Percentiles rank a stretch among this genome's conserved stretches.
Conservation (phyloP, 2,888 invertebrate species). For the Mythimna vitellina region DNA sequence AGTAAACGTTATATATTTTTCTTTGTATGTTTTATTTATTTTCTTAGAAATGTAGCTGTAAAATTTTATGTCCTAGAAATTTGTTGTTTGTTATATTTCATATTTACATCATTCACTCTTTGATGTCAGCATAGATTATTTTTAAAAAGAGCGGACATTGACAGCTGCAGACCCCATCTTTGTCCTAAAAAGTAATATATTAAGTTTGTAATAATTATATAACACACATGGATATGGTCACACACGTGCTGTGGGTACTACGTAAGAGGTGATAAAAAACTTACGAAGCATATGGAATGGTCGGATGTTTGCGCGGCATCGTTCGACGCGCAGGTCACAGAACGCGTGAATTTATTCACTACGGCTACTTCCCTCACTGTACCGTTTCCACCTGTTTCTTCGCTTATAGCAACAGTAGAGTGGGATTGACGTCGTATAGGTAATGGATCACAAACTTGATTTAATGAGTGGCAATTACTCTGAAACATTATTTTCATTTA, state of each 20-base stretch:
- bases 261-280: slow-evolving; percentile 62
- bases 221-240: slow-evolving; percentile 10
- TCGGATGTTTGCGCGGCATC: slow-evolving; percentile 78
- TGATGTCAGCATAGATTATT: slow-evolving; percentile 75
- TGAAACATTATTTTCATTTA: slow-evolving; percentile 30
- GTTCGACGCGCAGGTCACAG: slow-evolving; percentile 42
- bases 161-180: slow-evolving; percentile 33
- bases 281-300: slow-evolving; percentile 78
- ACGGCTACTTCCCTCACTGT: slow-evolving; percentile 28
- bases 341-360: slow-evolving; percentile 29
- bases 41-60: not conserved
- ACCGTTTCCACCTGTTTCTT: slow-evolving; percentile 12
- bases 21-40: slow-evolving; percentile 57
- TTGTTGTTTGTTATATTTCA: slow-evolving; percentile 1
- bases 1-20: slow-evolving; percentile 49
- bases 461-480: slow-evolving; percentile 27
- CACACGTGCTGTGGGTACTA: slow-evolving; percentile 12
- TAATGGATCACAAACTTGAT: slow-evolving; percentile 20
- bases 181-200: slow-evolving; percentile 68
- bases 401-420: slow-evolving; percentile 38
- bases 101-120: slow-evolving; percentile 38
- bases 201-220: slow-evolving; percentile 36
- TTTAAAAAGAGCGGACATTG: slow-evolving; percentile 77
- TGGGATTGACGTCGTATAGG: slow-evolving; percentile 34
- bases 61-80: not conserved